Evolutionary conservation across 2,797 vertebrate genomes (phyloP), one percentile per base, ranked within the genome.

Genomic region (Alfaro cultratus): DNA sequence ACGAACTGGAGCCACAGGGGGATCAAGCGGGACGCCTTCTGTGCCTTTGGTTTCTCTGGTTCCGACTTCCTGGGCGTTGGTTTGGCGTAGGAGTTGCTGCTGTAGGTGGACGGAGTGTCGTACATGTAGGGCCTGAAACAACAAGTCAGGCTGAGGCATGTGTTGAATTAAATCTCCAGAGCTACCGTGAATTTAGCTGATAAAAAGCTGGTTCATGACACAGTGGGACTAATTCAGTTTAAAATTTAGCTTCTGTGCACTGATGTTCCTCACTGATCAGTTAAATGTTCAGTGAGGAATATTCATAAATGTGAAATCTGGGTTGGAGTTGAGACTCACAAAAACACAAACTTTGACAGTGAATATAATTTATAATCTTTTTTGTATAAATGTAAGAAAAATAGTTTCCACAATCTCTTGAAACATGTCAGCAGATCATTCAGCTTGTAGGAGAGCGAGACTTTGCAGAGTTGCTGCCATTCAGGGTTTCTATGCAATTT

Each of bases 1-100:
- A 95, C 13, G 2, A 96, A 86, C 93, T 95, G 92, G 60, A 96
- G 51, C 96, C 96, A 96, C 4, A 94, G 68, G 0, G 95, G 95
- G 74, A 96, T 70, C 29, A 92, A 76, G 10, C 75, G 87, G 0
- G 90, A 80, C 0, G 94, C 93, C 73, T 90, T 72, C 2, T 84
- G 55, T 0, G 85, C 53, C 75, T 82, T 55, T 0, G 86, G 72
- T 68, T 82, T 47, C 0, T 81, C 83, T 70, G 72, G 71, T 5
- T 21, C 79, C 3, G 78, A 72, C 72, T 82, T 92, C 55, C 51
- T 3, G 3, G 91, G 78, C 0, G 85, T 36, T 0, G 93, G 78
- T 57, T 82, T 90, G 57, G 86, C 12, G 51, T 87, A 81, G 36
- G 91, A 78, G 77, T 73, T 87, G 67, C 79, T 86, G 84, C 79